Evolutionary conservation across 1,140 invertebrate genomes (phyloP), one percentile per base, ranked within the genome.

Genomic region (Chrysomallon squamiferum): DNA sequence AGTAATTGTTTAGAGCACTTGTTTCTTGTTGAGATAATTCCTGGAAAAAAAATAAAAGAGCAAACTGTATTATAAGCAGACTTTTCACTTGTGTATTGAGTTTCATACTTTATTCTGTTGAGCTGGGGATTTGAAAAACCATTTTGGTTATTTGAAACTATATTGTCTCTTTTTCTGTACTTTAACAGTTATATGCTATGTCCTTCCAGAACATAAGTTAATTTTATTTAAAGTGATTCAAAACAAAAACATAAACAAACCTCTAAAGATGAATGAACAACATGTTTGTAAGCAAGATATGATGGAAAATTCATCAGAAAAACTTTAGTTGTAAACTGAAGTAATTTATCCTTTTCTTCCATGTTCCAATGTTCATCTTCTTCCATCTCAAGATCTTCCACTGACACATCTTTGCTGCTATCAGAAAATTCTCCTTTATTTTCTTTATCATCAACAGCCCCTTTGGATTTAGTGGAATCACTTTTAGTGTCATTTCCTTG

Each of bases 231-330:
- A n/a, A n/a, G n/a, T n/a, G n/a, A n/a, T n/a, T n/a, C n/a, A n/a
- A n/a, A n/a, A n/a, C n/a, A n/a, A n/a, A n/a, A n/a, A n/a, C n/a
- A n/a, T n/a, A n/a, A n/a, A n/a, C n/a, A n/a, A 68, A 84, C 84
- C 78, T 93, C 92, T 43, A 92, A 59, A 66, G 92, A 77, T 15
- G 75, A 68, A 62, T 80, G 80, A 38, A 79, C 72, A 52, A 76
- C 70, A 81, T 96, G 93, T 85, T 96, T 96, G 86, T 94, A 94
- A 49, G 94, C 94, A 81, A 95, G 90, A 84, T 97, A 97, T 13
- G 95, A 87, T 25, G 95, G 95, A 86, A 96, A 97, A 84, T 95
- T 95, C 62, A 93, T 88, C 65, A 93, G 86, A 84, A 94, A 94
- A 62, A 93, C 89, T 86, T 93, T 94, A 2, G 92, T 91, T 38